Conservation (phyloP, 2,113 vertebrate genomes). For the Microcebus ravelobensis region DNA sequence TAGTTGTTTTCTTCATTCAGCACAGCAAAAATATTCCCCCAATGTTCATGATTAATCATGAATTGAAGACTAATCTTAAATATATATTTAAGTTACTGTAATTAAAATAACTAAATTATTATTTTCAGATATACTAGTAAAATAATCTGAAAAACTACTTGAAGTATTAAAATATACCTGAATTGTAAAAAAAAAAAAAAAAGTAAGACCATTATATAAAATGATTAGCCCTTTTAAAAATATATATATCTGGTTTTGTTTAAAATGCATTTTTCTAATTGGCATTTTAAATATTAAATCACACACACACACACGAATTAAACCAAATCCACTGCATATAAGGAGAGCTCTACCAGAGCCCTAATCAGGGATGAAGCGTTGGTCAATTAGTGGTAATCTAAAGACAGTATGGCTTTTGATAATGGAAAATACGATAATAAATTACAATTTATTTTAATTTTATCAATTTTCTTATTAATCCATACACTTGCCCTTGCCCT, state of each 20-base stretch:
- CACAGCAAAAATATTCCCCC: slow-evolving; percentile 3
- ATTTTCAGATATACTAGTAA: background rate
- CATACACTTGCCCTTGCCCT: background rate
- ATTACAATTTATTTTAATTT: background rate
- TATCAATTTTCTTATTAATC: background rate
- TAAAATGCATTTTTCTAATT: slow-evolving; percentile 27
- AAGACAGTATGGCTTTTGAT: background rate
- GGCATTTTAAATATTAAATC: slow-evolving; percentile 17
- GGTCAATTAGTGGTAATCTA: background rate
- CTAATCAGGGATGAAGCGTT: background rate
- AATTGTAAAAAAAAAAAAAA: background rate
- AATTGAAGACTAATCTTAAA: slow-evolving; percentile 17
- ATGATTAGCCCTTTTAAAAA: background rate
- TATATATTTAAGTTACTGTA: background rate
- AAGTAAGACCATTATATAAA: background rate
- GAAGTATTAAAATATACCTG: background rate
- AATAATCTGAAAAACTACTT: background rate
- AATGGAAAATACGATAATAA: background rate
- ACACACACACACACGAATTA: background rate
- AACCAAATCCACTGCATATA: background rate
- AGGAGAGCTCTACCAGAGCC: background rate
- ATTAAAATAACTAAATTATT: background rate
- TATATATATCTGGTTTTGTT: background rate
- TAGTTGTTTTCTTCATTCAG: background rate
- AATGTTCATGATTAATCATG: slow-evolving; percentile 3